A percentile compares a stretch with the other conserved stretches of the same genome.
These are phyloP conservation scores for Decapterus maruadsi DNA, from an alignment of 2,797 vertebrate genomes.

Conservation along the genomic window DNA sequence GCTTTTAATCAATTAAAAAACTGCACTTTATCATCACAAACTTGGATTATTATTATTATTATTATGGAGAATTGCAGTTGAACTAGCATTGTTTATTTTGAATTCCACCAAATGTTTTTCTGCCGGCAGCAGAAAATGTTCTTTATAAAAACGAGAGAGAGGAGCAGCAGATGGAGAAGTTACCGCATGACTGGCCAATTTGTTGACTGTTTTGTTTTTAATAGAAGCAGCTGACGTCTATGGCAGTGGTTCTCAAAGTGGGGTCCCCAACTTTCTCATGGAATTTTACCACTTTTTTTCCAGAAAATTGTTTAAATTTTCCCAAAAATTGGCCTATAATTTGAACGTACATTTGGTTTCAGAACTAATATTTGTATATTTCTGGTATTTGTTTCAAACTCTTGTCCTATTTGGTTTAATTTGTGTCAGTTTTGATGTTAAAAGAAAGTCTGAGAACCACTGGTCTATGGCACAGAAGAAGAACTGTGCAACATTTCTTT, in stretches of 20 bases:
- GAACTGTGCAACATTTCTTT: too few relatives aligned
- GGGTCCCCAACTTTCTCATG: too few relatives aligned
- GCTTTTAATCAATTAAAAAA: not conserved
- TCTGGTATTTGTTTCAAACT: too few relatives aligned
- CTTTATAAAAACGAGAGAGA: not conserved
- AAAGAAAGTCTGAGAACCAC: too few relatives aligned
- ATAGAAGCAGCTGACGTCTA: conserved; percentile 32
- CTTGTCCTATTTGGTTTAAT: too few relatives aligned
- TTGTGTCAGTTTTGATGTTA: too few relatives aligned
- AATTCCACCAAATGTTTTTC: conserved; percentile 7
- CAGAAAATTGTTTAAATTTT: too few relatives aligned
- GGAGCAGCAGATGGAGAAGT: conserved; percentile 7
- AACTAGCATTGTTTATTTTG: not conserved
- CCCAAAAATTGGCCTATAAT: too few relatives aligned
- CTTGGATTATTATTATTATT: not conserved
- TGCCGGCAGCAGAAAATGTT: conserved; percentile 15
- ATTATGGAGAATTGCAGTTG: not conserved
- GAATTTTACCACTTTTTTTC: too few relatives aligned
- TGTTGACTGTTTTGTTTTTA: not conserved
- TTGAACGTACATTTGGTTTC: too few relatives aligned
- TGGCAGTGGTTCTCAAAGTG: not conserved
- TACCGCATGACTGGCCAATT: conserved; percentile 15
- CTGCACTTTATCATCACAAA: not conserved
- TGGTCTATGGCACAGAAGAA: too few relatives aligned
- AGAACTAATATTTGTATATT: too few relatives aligned